Evolutionary conservation across 1,140 invertebrate genomes (phyloP), one percentile per base, ranked within the genome.

Genomic region (Drosophila kurseongensis): DNA sequence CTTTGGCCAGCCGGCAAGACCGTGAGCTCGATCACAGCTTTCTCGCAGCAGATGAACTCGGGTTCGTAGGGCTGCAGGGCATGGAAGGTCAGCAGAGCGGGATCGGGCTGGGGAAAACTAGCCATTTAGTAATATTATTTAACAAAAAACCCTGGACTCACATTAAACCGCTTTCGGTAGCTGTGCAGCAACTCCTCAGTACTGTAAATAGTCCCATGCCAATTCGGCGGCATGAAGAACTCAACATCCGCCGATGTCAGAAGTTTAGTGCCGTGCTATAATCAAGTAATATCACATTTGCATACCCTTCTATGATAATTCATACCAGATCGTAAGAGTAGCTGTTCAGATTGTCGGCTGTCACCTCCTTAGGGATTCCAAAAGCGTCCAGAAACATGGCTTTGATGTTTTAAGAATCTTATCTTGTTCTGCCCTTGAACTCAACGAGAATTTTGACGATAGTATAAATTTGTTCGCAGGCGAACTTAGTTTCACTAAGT

Each of bases 191-290:
- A 0, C 0, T 71, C 66, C 12, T 75, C 78, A 5, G 82, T 81
- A 47, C 82, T 82, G 32, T 85, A 85, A 38, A 85, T 55, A 0
- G 82, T 85, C 41, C 82, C 82, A 23, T 86, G 82, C 82, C 82
- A 85, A 7, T 52, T 38, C 0, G 82, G 68, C 0, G 82, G 82
- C 10, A 85, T 40, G 23, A 44, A 82, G 0, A 65, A 36, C 56
- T 82, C 78, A 1, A 23, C 4, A 0, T 85, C 82, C 6, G 83
- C 55, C 40, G 82, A 85, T 40, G 82, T 85, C 18, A 85, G 42
- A 23, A 85, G 52, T 66, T 68, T 85, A 0, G 68, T 69, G 10
- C 51, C 78, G 14, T 85, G 78, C 83, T 57, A 29, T 0, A 41
- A 36, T 7, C 5, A n/a, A 16, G 6, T 10, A 18, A 23, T 23